Conservation (phyloP, 2,888 invertebrate species). For the Ennomos erosarius region DNA sequence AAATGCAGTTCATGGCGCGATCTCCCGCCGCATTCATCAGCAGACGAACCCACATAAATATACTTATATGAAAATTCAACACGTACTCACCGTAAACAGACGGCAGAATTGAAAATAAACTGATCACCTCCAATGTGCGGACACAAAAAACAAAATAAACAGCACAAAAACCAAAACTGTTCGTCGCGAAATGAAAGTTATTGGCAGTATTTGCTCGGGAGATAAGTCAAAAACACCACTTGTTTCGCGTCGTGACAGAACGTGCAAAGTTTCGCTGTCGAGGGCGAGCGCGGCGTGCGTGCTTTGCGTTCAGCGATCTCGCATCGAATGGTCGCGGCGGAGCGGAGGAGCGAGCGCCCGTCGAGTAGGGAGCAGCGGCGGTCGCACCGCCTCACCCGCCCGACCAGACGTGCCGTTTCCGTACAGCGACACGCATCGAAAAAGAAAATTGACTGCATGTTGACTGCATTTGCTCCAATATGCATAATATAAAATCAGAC, state of each 20-base stretch:
- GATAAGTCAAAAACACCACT: conserved; percentile 68
- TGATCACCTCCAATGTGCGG: conserved; percentile 76
- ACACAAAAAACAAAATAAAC: conserved; percentile 74
- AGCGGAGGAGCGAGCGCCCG: conserved; percentile 17
- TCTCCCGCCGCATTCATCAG: conserved; percentile 75
- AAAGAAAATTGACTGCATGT: conserved; percentile 65
- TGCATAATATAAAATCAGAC: conserved; percentile 72
- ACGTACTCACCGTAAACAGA: conserved; percentile 79
- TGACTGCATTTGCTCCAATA: conserved; percentile 62
- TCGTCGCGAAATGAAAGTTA: conserved; percentile 60
- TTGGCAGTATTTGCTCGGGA: conserved; percentile 56
- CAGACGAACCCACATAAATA: conserved; percentile 67
- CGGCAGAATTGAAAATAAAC: conserved; percentile 74
- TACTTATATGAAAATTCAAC: conserved; percentile 69
- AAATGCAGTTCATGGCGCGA: conserved; percentile 70
- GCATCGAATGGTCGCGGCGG: conserved; percentile 64
- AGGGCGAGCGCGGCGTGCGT: conserved; percentile 62
- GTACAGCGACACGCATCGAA: conserved; percentile 53
- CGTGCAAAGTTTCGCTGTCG: conserved; percentile 73
- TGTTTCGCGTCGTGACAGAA: conserved; percentile 64
- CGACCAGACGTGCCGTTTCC: conserved; percentile 50
- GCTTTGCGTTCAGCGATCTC: conserved; percentile 61
- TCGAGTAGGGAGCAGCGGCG: conserved; percentile 31
- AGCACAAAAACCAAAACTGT: conserved; percentile 76
- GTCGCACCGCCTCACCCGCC: conserved; percentile 36